Evolutionary conservation across 2,888 invertebrate species (phyloP), one percentile per base, ranked within the genome.

Genomic region (Ectemnius continuus): DNA sequence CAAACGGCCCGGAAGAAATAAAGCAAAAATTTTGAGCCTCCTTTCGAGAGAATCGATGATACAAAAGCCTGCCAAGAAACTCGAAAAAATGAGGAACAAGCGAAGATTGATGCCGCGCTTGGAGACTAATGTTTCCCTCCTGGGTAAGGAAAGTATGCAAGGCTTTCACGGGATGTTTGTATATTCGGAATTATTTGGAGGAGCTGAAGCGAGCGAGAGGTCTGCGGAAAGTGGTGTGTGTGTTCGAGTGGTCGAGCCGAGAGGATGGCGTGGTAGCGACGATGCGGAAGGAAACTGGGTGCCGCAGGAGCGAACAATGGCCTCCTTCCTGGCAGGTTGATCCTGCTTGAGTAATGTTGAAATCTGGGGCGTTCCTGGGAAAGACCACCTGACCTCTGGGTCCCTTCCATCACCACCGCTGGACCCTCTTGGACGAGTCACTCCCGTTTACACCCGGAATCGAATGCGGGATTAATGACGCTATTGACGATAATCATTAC

Each of bases 261-360:
- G 57, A 58, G 61, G 64, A 78, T 67, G 78, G 69, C 67, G 70
- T 48, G 67, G 71, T 48, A 70, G 8, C 80, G 68, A 46, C 85
- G 83, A 85, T 83, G 85, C 82, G 85, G 77, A 83, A 82, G 82
- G 59, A 80, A 84, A 73, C 80, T 82, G 75, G 76, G 79, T 67
- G 81, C 77, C 78, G 81, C 76, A 81, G 79, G 80, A 82, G 82
- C 84, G 86, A 89, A 90, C 88, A 89, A 88, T 88, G 85, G 87
- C 79, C 79, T 82, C 76, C 77, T 67, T 71, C 74, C 73, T 89
- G 91, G 87, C 90, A 91, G 88, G 87, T 91, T 91, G 90, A 91
- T 91, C 91, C 90, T 76, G 79, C 84, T 90, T 90, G 91, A 91
- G 89, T 91, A 90, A 91, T 91, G 90, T 91, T 88, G 86, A 90